These are phyloP conservation scores for Pediacus dermestoides DNA, from an alignment of 2,888 invertebrate species.

Conservation along the genomic window DNA sequence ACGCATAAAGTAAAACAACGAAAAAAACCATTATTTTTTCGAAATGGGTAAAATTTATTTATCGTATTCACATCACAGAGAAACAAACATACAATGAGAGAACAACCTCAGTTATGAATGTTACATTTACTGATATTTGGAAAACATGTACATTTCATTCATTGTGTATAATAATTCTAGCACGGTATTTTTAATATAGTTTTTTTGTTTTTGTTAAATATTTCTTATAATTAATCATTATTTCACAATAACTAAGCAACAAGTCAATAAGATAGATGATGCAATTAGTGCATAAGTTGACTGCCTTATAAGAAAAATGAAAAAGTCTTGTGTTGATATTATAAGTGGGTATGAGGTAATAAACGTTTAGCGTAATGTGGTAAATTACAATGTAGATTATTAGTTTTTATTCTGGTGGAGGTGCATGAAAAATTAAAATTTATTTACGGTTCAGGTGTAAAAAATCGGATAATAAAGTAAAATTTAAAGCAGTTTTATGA, in stretches of 20 bases:
- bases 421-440: no score
- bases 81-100: constrained; percentile 51
- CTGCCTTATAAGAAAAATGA: not conserved
- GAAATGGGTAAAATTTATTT: constrained; percentile 51
- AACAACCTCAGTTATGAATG: constrained; percentile 48
- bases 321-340: no score
- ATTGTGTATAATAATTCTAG: constrained; percentile 37
- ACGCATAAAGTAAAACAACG: no score
- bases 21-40: no score
- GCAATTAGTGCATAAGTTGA: constrained; percentile 2
- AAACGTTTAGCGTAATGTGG: no score
- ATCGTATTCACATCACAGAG: constrained; percentile 51
- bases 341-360: no score
- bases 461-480: no score
- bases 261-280: constrained; percentile 31
- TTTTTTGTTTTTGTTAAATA: no score
- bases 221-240: constrained; percentile 40
- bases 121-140: constrained; percentile 48
- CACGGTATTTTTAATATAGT: constrained; percentile 39
- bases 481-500: not conserved
- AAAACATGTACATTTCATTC: constrained; percentile 44
- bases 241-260: constrained; percentile 47
- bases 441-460: no score
- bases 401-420: no score
- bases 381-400: no score